Base-by-base conservation (phyloP, 2,113 vertebrate species). In the Labrus mixtus region DNA sequence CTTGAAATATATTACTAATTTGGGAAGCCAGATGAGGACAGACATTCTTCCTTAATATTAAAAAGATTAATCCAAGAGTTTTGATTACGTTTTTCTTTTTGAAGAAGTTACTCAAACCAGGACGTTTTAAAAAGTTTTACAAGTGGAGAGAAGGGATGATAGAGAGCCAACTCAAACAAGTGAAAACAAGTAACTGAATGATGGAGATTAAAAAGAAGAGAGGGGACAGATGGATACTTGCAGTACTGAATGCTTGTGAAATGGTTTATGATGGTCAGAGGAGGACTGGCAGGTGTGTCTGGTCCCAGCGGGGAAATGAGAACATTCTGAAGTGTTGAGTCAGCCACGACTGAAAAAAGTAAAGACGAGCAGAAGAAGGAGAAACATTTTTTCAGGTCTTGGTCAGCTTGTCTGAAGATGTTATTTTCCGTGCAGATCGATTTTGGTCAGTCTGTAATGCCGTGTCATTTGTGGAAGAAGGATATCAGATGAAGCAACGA, bases 291-390 rank as follows among this genome's bases (percentile, higher is more conserved):
- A 76, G 73, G 78, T 82, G 61, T 59, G 62, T 62, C 37, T 62
- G 48, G n/a, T 67, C 39, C 64, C 68, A 39, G 33, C n/a, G 64
- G 50, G 80, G 61, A 83, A 79, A 86, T 68, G 25, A 73, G 54
- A 78, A 85, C 60, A 80, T 85, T 89, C 61, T 76, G 69, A 17
- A 85, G 60, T 72, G 59, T 59, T 89, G 84, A 84, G 75, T 88
- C 77, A 87, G 53, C 43, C 51, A 68, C 39, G 66, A 78, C 51
- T 43, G 16, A 60, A 50, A 50, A 53, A 75, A 25, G 39, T 63
- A 59, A 56, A 73, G 10, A 61, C 37, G 17, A 57, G 25, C 45
- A 58, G 50, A 74, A 11, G 12, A 55, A 2, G 55, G 50, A 20
- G 41, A 61, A 68, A 59, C 45, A 33, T 33, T 59, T 66, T 36